Evolutionary conservation across 2,888 invertebrate genomes (phyloP).

Genomic region (Tenthredo scrophulariae): DNA sequence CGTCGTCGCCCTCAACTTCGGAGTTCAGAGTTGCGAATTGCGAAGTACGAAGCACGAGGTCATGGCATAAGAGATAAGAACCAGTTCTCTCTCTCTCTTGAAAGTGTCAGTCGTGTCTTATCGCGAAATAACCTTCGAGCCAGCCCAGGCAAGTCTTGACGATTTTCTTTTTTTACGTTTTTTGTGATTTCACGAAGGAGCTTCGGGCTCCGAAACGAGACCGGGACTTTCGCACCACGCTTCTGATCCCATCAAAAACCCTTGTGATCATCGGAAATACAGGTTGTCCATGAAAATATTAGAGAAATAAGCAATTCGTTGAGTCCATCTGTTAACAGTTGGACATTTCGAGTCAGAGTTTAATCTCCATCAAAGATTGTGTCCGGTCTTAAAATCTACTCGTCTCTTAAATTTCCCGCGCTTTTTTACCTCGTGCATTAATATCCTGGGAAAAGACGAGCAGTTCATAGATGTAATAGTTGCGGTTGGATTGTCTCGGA

Average conservation of each 20-base stretch:
- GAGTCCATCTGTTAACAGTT: no score
- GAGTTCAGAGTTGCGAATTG: slow-evolving; percentile 19
- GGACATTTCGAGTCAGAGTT: not conserved
- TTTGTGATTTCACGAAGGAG: not conserved
- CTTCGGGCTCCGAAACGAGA: not conserved
- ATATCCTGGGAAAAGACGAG: not conserved
- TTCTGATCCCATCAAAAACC: no score
- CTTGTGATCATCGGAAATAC: no score
- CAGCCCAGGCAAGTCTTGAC: not conserved
- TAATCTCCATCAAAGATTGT: not conserved
- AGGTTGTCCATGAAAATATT: no score
- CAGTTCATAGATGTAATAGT: not conserved
- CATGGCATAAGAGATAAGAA: slow-evolving; percentile 32
- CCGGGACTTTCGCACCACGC: not conserved
- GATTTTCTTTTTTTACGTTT: not conserved
- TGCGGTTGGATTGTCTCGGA: slow-evolving; percentile 14
- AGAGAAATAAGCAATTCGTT: no score
- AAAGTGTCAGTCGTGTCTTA: slow-evolving; percentile 45
- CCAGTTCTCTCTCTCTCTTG: not conserved
- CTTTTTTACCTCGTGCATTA: not conserved
- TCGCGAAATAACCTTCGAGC: slow-evolving; percentile 35
- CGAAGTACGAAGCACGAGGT: slow-evolving; percentile 12
- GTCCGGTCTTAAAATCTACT: not conserved
- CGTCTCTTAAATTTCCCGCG: not conserved
- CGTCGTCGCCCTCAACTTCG: slow-evolving; percentile 17